phyloP scores from a whole-genome alignment of 2,113 vertebrate genomes.

The Oophaga pumilio region DNA sequence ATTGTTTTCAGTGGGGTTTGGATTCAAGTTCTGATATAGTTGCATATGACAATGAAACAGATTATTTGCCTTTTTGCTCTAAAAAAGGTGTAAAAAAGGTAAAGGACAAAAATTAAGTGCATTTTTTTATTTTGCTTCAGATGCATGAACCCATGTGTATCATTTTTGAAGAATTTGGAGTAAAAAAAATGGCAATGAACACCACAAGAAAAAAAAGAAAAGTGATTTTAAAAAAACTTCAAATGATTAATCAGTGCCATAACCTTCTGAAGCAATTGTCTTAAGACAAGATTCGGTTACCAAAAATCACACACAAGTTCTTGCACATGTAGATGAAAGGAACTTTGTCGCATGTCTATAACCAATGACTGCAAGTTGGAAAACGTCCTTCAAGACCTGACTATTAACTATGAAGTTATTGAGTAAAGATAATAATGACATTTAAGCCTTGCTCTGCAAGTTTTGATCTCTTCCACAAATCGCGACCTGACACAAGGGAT shows the following conservation, averaged over 20 bases:
- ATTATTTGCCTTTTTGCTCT: no score
- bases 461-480: background rate
- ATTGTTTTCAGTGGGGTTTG: no score
- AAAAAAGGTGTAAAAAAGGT: no score
- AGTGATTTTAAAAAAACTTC: no score
- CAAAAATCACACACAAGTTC: background rate
- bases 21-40: no score
- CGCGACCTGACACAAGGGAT: background rate
- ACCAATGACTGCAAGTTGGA: background rate
- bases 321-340: constrained; percentile 14
- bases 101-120: no score
- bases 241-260: background rate
- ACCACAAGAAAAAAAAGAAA: no score
- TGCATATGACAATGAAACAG: no score
- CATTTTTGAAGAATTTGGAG: no score
- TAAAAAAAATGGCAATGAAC: no score
- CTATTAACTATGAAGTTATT: background rate
- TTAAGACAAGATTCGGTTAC: constrained; percentile 2
- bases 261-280: background rate
- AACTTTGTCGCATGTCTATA: background rate
- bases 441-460: background rate
- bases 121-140: no score
- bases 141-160: no score
- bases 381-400: background rate
- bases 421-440: background rate